A percentile compares a stretch with the other conserved stretches of the same genome.
These are phyloP conservation scores for Sinosuthora webbiana DNA, from an alignment of 2,113 vertebrate genomes.

Conservation along the genomic window DNA sequence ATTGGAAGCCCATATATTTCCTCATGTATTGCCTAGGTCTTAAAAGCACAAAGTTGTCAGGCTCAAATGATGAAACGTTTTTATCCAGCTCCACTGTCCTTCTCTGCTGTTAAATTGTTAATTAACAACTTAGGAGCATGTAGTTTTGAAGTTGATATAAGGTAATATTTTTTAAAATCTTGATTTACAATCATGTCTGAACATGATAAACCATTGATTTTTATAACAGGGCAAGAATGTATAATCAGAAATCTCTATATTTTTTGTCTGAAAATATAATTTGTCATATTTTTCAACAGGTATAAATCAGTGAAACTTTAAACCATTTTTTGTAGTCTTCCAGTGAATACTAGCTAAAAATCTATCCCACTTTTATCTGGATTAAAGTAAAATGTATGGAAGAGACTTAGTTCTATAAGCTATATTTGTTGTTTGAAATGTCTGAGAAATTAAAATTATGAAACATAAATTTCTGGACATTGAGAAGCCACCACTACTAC, in stretches of 20 bases:
- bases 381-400: not conserved
- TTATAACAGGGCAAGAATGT: not conserved
- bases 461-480: not conserved
- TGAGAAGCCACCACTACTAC: not conserved
- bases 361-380: not conserved
- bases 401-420: not conserved
- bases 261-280: not conserved
- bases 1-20: not conserved
- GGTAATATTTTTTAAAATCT: not conserved
- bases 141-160: not conserved
- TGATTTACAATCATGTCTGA: not conserved
- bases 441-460: not conserved
- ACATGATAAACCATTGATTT: not conserved
- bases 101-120: not conserved
- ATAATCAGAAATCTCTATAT: not conserved
- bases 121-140: not conserved
- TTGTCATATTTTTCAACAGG: not conserved
- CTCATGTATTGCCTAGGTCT: not conserved
- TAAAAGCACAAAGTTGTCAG: not conserved
- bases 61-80: not conserved
- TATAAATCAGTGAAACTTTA: not conserved
- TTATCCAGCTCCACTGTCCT: not conserved
- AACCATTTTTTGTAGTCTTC: not conserved
- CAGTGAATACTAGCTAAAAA: not conserved
- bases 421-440: not conserved